These are phyloP conservation scores for Pseudomugil gertrudae DNA, from an alignment of 2,797 vertebrate species.

Conservation along the genomic window DNA sequence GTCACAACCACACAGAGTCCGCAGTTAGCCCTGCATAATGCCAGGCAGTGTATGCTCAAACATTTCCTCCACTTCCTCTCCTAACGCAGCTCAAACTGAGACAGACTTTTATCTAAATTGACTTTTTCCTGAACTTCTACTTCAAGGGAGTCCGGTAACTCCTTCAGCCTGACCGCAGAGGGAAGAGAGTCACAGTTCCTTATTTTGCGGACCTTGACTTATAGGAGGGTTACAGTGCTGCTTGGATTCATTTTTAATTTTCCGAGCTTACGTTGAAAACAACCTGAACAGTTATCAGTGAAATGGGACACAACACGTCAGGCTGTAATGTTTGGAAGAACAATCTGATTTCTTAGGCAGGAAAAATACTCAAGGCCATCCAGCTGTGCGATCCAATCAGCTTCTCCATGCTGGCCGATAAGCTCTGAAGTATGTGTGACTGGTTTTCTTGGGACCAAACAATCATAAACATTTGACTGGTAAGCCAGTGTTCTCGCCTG, in stretches of 20 bases:
- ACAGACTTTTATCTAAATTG: slow-evolving; percentile 70
- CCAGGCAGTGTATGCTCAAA: slow-evolving; percentile 36
- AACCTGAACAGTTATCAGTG: background rate
- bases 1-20: slow-evolving; percentile 41
- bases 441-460: slow-evolving; percentile 2
- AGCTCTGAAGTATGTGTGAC: slow-evolving; percentile 43
- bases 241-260: slow-evolving; percentile 63
- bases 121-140: slow-evolving; percentile 78
- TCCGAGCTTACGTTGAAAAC: slow-evolving; percentile 15
- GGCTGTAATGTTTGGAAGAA: slow-evolving; percentile 26
- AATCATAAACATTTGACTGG: slow-evolving; percentile 36
- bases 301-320: slow-evolving; percentile 6
- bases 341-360: slow-evolving; percentile 28
- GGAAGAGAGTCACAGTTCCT: slow-evolving; percentile 27
- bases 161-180: slow-evolving; percentile 7
- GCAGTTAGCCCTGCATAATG: slow-evolving; percentile 23
- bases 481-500: slow-evolving; percentile 4
- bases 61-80: slow-evolving; percentile 58
- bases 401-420: slow-evolving; percentile 51
- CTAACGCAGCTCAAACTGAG: slow-evolving; percentile 30
- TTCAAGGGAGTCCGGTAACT: slow-evolving; percentile 42
- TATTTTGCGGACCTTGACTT: slow-evolving; percentile 67
- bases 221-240: slow-evolving; percentile 31
- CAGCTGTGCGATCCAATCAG: slow-evolving; percentile 35
- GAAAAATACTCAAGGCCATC: slow-evolving; percentile 53